phyloP scores from a whole-genome alignment of 2,113 vertebrate species.

The Dicaeum eximium region DNA sequence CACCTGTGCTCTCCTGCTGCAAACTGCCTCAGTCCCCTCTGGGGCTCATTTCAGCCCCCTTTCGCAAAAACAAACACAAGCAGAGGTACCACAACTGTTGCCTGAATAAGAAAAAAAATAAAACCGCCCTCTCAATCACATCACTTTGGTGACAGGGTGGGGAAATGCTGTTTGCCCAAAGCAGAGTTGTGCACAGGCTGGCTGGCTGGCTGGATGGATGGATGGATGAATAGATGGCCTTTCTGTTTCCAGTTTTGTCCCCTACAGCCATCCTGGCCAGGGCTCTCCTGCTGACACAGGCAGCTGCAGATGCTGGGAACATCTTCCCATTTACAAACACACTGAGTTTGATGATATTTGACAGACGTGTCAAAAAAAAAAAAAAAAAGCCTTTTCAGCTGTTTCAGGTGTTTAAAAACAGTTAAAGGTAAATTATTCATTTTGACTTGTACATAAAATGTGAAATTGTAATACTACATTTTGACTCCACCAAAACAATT shows the following conservation, averaged over 20 bases:
- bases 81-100: not conserved
- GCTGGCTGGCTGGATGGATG: not conserved
- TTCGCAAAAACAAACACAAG: not conserved
- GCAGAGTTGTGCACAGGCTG: fast-evolving
- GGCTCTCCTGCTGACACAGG: not conserved
- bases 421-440: conserved; percentile 3
- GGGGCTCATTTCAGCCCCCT: not conserved
- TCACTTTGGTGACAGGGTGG: not conserved
- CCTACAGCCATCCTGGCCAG: fast-evolving
- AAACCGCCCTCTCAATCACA: not conserved
- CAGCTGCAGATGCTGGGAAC: not conserved
- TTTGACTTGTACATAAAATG: not conserved
- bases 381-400: not conserved
- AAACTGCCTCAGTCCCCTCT: not conserved
- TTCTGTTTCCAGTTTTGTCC: not conserved
- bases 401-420: not conserved
- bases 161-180: not conserved
- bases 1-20: not conserved
- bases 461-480: not conserved
- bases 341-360: not conserved
- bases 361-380: not conserved
- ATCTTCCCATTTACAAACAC: not conserved
- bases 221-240: not conserved
- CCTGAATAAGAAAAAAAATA: not conserved
- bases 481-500: not conserved